Base-by-base conservation (phyloP, 2,797 vertebrate genomes). In the Acomys russatus region DNA sequence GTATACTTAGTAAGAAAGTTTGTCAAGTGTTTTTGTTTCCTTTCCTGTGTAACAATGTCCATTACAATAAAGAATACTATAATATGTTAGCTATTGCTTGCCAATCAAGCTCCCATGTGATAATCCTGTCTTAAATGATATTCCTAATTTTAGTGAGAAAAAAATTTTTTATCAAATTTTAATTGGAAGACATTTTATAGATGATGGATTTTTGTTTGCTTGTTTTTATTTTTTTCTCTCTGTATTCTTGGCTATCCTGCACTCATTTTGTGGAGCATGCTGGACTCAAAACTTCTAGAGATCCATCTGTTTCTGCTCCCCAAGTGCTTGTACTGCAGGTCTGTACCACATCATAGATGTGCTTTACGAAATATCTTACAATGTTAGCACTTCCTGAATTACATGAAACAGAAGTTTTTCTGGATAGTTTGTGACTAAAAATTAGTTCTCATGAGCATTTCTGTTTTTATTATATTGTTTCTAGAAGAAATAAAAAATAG, bases 401-500 rank as follows among this genome's bases (percentile, higher is more conserved):
- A 87, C 0, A 20, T n/a, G 3, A 88, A 93, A 71, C 10, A 56
- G 3, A 74, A 6, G 33, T 84, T 85, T 71, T 23, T 64, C 8
- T 87, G 90, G 2, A 28, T 95, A 93, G 70, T 66, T 96, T 70
- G 51, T 76, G n/a, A 61, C 61, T 85, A 80, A 7, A 96, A 94
- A 74, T 92, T 82, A 94, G n/a, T 90, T 96, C 28, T 85, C 25
- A 70, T 68, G 23, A 63, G 0, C 30, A 44, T 79, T 95, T 96
- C 77, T 49, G 95, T 77, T 95, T 92, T 94, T 93, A 84, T 78
- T 68, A 77, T 61, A 23, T 85, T 78, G 15, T 84, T 94, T 70
- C 10, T n/a, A 90, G 68, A 94, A 9, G 84, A 92, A 95, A 94
- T 96, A 94, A 79, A 80, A 91, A 70, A 82, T 25, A 71, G 38